Conservation (phyloP, 2,888 invertebrate genomes). For the Bombyx huttoni region DNA sequence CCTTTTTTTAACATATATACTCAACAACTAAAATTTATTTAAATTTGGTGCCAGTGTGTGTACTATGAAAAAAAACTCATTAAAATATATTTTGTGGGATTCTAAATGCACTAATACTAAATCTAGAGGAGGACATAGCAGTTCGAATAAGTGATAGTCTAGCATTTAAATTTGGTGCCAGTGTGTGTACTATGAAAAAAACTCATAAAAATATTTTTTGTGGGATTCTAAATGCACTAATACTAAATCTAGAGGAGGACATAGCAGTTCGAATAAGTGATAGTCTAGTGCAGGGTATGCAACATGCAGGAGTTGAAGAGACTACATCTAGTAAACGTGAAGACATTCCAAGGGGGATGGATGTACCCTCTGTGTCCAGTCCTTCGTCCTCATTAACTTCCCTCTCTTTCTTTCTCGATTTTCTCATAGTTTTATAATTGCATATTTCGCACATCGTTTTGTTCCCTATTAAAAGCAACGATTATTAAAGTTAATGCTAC, state of each 20-base stretch:
- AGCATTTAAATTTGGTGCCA: background rate
- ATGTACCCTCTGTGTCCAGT: constrained; percentile 55
- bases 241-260: background rate
- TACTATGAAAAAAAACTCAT: too few species aligned
- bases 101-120: background rate
- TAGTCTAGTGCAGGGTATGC: constrained; percentile 20
- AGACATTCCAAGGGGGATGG: constrained; percentile 13
- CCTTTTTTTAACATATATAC: too few species aligned
- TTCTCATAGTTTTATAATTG: constrained; percentile 82
- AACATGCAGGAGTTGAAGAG: constrained; percentile 25
- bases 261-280: background rate
- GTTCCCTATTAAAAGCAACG: constrained; percentile 80
- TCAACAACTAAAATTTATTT: too few species aligned
- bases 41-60: too few species aligned
- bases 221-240: background rate
- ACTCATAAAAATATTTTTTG: too few species aligned
- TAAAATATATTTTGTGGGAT: too few species aligned
- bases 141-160: background rate
- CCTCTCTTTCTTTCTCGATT: constrained; percentile 76
- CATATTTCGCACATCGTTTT: constrained; percentile 91
- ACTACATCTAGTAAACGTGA: constrained; percentile 10
- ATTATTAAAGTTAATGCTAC: background rate
- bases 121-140: background rate
- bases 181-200: too few species aligned
- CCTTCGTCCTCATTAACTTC: constrained; percentile 57